Evolutionary conservation across 2,113 vertebrate genomes (phyloP), one percentile per base, ranked within the genome.

Genomic region (Dinomys branickii): DNA sequence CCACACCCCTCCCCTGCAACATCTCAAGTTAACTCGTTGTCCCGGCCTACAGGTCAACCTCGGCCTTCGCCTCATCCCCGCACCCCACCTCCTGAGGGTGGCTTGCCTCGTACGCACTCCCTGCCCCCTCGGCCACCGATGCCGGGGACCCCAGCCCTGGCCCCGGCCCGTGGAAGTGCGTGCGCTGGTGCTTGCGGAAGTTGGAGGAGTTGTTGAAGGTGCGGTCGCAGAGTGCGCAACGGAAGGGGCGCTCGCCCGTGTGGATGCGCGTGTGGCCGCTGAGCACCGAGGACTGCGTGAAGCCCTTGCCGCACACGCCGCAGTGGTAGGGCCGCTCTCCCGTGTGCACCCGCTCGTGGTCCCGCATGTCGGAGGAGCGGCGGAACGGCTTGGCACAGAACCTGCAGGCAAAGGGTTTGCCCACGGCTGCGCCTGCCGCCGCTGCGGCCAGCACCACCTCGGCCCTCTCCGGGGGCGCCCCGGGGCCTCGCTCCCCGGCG

Each of bases 261-360:
- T 98, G 98, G 95, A 98, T 98, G 63, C 98, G 98, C 22, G 96
- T 91, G 13, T 98, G 98, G 44, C 98, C 97, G 10, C 97, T 98
- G 65, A 98, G 96, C 88, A 98, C 98, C 0, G 97, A 98, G 41
- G 98, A 98, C 97, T 98, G 98, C 0, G 99, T 99, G 97, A 99
- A 99, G 88, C 99, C 99, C 95, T 99, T 99, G 97, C 98, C 99
- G 61, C 99, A 99, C 67, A 99, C 98, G 0, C 98, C 89, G 90
- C 99, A 99, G 84, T 99, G 98, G 88, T 99, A 99, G 5, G 99
- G 99, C 90, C 99, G 99, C 95, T 99, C 99, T 19, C 99, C 99
- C 1, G 99, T 99, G 96, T 99, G 99, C 14, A 99, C 99, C 20
- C 98, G 97, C 94, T 98, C 98, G 20, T 98, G 98, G 94, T 98